These are phyloP conservation scores for Listronotus bonariensis DNA, from an alignment of 1,140 invertebrate genomes.

Conservation along the genomic window DNA sequence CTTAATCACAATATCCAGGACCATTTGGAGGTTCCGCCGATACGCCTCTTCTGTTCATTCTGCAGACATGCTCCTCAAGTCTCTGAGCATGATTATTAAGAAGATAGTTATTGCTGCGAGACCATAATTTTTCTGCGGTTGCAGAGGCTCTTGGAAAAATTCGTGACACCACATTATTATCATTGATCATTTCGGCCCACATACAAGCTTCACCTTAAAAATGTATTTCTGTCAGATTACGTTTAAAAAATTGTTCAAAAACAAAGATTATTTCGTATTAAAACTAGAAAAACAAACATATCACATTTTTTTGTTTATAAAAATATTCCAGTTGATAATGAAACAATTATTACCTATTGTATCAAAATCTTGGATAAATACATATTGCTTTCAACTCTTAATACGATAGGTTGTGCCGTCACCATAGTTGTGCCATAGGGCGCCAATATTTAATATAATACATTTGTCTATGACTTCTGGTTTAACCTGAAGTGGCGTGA, in stretches of 20 bases:
- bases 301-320: too few species aligned
- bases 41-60: constrained; percentile 76
- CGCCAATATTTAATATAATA: too few species aligned
- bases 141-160: constrained; percentile 83
- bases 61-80: constrained; percentile 83
- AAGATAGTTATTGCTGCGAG: constrained; percentile 33
- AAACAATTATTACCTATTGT: too few species aligned
- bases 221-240: neutral
- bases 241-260: neutral
- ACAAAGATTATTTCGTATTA: neutral
- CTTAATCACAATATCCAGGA: constrained; percentile 48
- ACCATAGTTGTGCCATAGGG: too few species aligned
- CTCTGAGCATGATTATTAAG: constrained; percentile 54
- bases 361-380: too few species aligned
- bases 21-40: constrained; percentile 73
- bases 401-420: too few species aligned
- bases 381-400: too few species aligned
- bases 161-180: constrained; percentile 61
- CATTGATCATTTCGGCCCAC: constrained; percentile 88
- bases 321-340: too few species aligned
- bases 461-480: too few species aligned
- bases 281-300: neutral
- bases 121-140: constrained; percentile 86
- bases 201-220: constrained; percentile 81
- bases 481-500: too few species aligned